Percentiles rank a stretch among this genome's conserved stretches.
These are phyloP conservation scores for Folsomia candida DNA, from an alignment of 2,888 invertebrate genomes.

Conservation along the genomic window DNA sequence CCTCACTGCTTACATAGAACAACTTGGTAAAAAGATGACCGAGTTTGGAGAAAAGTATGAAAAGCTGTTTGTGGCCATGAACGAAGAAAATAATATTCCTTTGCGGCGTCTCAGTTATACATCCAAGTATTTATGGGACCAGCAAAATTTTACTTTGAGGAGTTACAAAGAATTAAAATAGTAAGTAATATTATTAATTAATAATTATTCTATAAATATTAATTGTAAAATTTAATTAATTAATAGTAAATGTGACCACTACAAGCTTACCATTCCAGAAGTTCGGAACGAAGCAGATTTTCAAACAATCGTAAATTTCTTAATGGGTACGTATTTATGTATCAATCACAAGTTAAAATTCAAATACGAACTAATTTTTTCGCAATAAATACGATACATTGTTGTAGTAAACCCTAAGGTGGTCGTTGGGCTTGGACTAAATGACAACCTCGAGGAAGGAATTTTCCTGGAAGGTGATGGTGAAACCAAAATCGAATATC, in stretches of 20 bases:
- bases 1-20: too few relatives aligned
- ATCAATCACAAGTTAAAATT: too few relatives aligned
- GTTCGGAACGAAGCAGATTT: constrained; percentile 1
- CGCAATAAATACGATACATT: too few relatives aligned
- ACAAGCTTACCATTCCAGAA: background rate
- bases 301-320: background rate
- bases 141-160: background rate
- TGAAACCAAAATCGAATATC: background rate
- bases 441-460: constrained; percentile 4
- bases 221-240: too few relatives aligned
- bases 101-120: background rate
- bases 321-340: background rate
- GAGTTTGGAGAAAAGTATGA: too few relatives aligned
- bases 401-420: background rate
- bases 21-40: too few relatives aligned
- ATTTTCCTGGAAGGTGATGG: constrained; percentile 1
- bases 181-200: too few relatives aligned
- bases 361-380: too few relatives aligned
- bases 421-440: background rate
- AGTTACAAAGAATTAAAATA: background rate
- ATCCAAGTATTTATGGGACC: constrained; percentile 2
- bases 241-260: background rate
- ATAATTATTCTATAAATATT: too few relatives aligned
- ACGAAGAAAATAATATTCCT: background rate
- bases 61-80: background rate